Conservation (phyloP, 92 coral and sea anemone genomes). For the Umimayanthus kanabou region DNA sequence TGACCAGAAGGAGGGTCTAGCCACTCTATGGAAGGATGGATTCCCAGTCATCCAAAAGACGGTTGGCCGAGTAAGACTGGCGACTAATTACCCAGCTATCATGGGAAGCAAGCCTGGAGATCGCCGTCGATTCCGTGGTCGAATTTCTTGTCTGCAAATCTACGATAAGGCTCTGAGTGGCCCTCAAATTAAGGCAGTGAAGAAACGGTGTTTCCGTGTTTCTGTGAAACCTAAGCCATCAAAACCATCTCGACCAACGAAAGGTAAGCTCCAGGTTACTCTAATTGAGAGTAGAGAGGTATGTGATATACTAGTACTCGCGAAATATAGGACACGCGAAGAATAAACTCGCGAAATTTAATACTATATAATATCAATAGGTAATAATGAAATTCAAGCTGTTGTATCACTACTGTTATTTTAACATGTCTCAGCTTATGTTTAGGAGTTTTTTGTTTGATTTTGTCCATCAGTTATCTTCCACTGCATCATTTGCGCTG, state of each 20-base stretch:
- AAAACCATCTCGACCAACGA: slow-evolving; percentile 13
- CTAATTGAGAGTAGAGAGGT: not conserved
- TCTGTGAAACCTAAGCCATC: slow-evolving; percentile 22
- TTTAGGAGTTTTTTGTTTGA: too few relatives aligned
- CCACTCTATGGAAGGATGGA: slow-evolving; percentile 66
- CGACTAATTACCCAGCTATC: slow-evolving; percentile 73
- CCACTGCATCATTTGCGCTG: too few relatives aligned
- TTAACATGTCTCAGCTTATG: too few relatives aligned
- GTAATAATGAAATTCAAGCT: too few relatives aligned
- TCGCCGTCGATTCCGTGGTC: slow-evolving; percentile 66
- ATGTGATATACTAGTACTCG: too few relatives aligned
- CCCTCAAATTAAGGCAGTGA: slow-evolving; percentile 63
- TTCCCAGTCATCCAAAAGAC: slow-evolving; percentile 60
- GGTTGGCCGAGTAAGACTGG: slow-evolving; percentile 67
- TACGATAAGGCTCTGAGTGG: slow-evolving; percentile 72
- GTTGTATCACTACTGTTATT: too few relatives aligned
- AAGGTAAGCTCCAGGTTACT: slow-evolving; percentile 8
- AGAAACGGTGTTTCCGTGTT: slow-evolving; percentile 68
- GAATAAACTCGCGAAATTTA: too few relatives aligned
- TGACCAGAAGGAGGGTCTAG: slow-evolving; percentile 53
- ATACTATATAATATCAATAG: too few relatives aligned
- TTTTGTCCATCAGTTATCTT: too few relatives aligned
- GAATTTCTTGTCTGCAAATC: slow-evolving; percentile 71
- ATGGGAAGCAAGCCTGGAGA: slow-evolving; percentile 83
- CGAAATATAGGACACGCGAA: too few relatives aligned